Percentiles rank a stretch among this genome's conserved stretches.
Conservation (phyloP, 92 coral and sea anemone genomes). For the Micromussa lordhowensis region DNA sequence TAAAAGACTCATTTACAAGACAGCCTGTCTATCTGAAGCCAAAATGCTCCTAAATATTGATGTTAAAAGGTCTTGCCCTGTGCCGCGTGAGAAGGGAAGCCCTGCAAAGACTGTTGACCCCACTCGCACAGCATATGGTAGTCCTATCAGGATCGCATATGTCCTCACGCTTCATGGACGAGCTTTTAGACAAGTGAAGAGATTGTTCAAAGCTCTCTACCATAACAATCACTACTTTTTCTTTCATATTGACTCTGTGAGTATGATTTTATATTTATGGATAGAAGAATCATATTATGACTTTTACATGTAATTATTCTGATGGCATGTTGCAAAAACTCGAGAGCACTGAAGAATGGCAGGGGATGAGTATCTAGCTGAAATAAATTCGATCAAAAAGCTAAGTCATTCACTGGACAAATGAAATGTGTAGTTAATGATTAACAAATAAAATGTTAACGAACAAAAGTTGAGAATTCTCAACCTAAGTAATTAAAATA, state of each 20-base stretch:
- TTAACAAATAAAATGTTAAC: no score
- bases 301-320: neutral
- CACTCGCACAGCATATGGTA: constrained; percentile 73
- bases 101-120: constrained; percentile 83
- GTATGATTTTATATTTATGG: constrained; percentile 34
- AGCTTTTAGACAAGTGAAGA: constrained; percentile 91
- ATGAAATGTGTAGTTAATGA: no score
- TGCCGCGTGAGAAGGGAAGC: constrained; percentile 70
- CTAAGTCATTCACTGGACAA: no score
- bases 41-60: constrained; percentile 73
- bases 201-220: constrained; percentile 92
- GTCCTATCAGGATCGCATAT: constrained; percentile 88
- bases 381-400: no score
- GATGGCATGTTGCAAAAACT: no score
- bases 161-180: constrained; percentile 91
- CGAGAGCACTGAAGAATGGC: no score
- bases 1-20: constrained; percentile 80
- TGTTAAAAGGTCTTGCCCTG: constrained; percentile 81
- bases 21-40: constrained; percentile 87
- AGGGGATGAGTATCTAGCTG: no score
- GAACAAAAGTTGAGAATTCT: no score
- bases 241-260: constrained; percentile 95
- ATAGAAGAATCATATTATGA: neutral
- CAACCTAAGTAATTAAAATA: no score
- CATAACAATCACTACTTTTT: constrained; percentile 91